Evolutionary conservation across 2,888 invertebrate genomes (phyloP), one percentile per base, ranked within the genome.

Genomic region (Lydus trimaculatus): DNA sequence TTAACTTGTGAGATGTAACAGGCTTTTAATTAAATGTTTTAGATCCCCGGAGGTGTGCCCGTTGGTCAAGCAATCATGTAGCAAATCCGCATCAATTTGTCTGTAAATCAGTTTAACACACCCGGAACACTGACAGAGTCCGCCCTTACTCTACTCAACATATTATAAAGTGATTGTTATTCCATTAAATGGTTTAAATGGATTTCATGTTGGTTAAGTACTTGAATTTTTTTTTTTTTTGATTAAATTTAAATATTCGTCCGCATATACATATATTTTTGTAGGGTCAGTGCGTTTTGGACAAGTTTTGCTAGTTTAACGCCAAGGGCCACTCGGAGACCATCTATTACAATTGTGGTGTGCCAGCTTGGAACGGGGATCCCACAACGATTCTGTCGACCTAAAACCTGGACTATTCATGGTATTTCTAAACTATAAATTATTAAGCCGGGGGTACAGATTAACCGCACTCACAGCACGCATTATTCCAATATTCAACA

Each of bases 11-110:
- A 78, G 75, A 79, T 73, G 79, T 78, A 79, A 81, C 79, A 70
- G 75, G 79, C 78, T 77, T 79, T 78, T 81, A 81, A 82, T 82
- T 78, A 78, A 80, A 80, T 81, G 81, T 81, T 81, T 80, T 80
- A 76, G 79, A 81, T 81, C 79, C 81, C 81, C 78, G 72, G 78
- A 80, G 82, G 81, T 79, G 81, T 81, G 79, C 79, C 80, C 78
- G 76, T 75, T 81, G 82, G 82, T 81, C 82, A 81, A 79, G 80
- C 79, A 81, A 80, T 80, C 81, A 80, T 76, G 80, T 76, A 76
- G 77, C 72, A 79, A 80, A 81, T 80, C 76, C 78, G 75, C 74
- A 77, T 79, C 79, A 79, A 80, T 80, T 79, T 79, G 76, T 76
- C 73, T 73, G 72, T 70, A 76, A 78, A 78, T 78, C 74, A 75